phyloP scores from a whole-genome alignment of 2,888 invertebrate genomes.

The Stratiomys singularior region DNA sequence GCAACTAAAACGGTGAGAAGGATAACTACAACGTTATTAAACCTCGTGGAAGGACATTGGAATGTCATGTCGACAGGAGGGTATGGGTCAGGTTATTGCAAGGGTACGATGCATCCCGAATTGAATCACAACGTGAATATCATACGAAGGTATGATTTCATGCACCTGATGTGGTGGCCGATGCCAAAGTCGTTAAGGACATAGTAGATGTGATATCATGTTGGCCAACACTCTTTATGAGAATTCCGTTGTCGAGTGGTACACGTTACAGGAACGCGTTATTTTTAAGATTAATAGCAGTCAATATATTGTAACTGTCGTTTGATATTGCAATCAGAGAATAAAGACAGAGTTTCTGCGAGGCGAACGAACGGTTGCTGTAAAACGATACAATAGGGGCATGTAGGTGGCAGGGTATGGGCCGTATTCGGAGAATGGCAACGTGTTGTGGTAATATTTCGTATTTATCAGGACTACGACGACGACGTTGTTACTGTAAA shows the following conservation, averaged over 20 bases:
- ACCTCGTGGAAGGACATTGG: neutral
- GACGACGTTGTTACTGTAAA: neutral
- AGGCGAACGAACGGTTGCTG: neutral
- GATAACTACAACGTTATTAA: neutral
- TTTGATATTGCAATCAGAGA: conserved; percentile 10
- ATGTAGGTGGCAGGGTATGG: neutral
- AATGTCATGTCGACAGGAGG: neutral
- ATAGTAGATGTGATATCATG: neutral
- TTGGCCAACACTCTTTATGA: neutral
- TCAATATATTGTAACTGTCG: conserved; percentile 12
- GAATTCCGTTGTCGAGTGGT: neutral
- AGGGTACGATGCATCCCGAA: neutral
- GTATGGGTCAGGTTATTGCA: neutral
- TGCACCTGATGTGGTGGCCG: neutral
- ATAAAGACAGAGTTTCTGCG: neutral
- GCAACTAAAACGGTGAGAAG: neutral
- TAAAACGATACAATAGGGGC: neutral
- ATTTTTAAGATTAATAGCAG: conserved; percentile 11
- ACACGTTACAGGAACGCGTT: neutral
- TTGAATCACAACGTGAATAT: conserved; percentile 10
- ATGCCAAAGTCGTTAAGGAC: neutral
- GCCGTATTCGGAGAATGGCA: neutral
- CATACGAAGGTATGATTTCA: neutral
- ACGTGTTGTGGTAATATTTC: conserved; percentile 1
- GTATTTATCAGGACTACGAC: neutral